Evolutionary conservation across 2,797 vertebrate genomes (phyloP), one percentile per base, ranked within the genome.

Genomic region (Pangasius larnaudii): DNA sequence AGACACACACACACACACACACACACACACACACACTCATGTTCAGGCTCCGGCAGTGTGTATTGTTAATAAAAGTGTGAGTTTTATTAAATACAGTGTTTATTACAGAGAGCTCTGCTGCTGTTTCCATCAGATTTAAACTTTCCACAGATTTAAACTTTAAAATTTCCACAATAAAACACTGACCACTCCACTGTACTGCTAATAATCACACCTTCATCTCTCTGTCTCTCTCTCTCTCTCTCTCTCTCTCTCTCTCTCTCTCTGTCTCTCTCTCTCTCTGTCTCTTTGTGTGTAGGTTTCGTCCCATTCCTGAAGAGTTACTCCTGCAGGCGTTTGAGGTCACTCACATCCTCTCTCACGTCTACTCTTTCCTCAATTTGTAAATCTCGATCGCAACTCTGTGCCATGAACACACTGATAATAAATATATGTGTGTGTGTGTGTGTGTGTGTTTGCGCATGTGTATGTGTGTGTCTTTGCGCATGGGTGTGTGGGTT

Each of bases 251-350:
- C 3, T 65, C 10, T 65, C 10, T 69, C 30, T 30, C 11, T 33
- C 7, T 71, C 36, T 42, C 2, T n/a, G 13, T 24, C n/a, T 30
- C 1, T 67, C 2, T 65, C 3, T 65, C 10, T 65, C 10, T 69
- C 30, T 30, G 4, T 33, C 18, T 71, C 36, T 42, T 3, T n/a
- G 13, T 24, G 6, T 84, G 22, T 78, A 92, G 96, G 89, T 95
- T 96, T 90, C 95, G 94, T 88, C 95, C 96, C 63, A 93, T 96
- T 84, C 89, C 93, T 58, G 94, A 94, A 91, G 92, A 93, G 39
- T 81, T 91, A 89, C 88, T 96, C 79, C 93, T 95, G 81, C 92
- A 95, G 92, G 96, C 95, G 18, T 95, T 96, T 93, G 91, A 95
- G 96, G 95, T 96, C 79, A 92, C 90, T 90, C 69, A 69, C 89